Evolutionary conservation across 2,888 invertebrate genomes (phyloP), one percentile per base, ranked within the genome.

Genomic region (Caenorhabditis sulstoni): DNA sequence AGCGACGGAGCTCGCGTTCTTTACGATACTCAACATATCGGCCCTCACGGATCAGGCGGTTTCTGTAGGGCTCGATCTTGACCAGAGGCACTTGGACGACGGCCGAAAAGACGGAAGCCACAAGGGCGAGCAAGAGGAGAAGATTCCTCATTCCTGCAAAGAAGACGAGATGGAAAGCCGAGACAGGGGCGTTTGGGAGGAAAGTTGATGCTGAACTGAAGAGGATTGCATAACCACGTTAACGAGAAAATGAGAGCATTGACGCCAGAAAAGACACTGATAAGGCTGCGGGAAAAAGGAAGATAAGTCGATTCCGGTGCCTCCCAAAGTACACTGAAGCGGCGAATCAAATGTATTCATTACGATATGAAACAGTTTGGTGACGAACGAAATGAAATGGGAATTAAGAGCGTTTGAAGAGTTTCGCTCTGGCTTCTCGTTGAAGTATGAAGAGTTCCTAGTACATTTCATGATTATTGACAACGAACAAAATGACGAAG

Each of bases 31-130:
- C 57, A 44, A 50, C 74, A 68, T 68, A 79, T 64, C 49, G 75
- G 44, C 81, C 81, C 39, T 71, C 81, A 5, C 79, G 64, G 65
- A 83, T 83, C 61, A 83, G 50, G 29, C 76, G 66, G 44, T 71
- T 73, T 53, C 83, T 53, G 61, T 58, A 65, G 22, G 81, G 68
- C 55, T 81, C 79, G 47, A 81, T 65, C 12, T 80, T 80, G n/a
- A 59, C 52, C 7, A 83, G 68, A 20, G 79, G 77, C 14, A 83
- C 65, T 53, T 83, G 83, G n/a, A 77, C 75, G 39, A 81, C 79
- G 9, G 81, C 79, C 5, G 81, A 37, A 22, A 52, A 52, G 23
- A 59, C 65, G 18, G 65, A 52, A 47, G 73, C 81, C 52, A 79
- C 58, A 12, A 83, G 73, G 66, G 81, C 79, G 11, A 77, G 45